Evolutionary conservation across 2,797 vertebrate species (phyloP).

Genomic region (Halcyon chelicuti): DNA sequence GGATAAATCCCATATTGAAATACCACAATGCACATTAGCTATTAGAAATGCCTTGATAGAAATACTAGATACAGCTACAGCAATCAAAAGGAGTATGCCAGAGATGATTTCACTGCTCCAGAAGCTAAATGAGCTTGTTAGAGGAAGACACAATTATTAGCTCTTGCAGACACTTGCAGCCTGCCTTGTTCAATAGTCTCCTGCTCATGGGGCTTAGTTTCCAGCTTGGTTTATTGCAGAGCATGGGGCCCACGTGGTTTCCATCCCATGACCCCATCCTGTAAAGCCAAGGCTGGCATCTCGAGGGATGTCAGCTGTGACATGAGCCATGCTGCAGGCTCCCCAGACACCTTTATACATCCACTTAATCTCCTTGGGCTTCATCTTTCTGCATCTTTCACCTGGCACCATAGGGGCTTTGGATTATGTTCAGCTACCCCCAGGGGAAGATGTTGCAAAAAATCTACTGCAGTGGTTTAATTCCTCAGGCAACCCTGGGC

Average conservation of each 20-base stretch:
- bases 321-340: accelerated
- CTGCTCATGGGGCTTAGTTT: background rate
- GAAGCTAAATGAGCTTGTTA: constrained; percentile 12
- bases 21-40: constrained; percentile 26
- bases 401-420: background rate
- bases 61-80: constrained; percentile 28
- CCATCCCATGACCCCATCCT: background rate
- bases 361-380: background rate
- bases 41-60: constrained; percentile 23
- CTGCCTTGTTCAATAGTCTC: background rate
- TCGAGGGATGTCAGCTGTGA: background rate
- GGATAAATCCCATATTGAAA: constrained; percentile 40
- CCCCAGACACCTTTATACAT: background rate
- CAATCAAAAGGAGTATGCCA: constrained; percentile 17
- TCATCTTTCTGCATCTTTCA: background rate
- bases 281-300: background rate
- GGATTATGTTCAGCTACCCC: background rate
- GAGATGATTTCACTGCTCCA: constrained; percentile 29
- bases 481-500: background rate
- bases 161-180: background rate
- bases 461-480: background rate
- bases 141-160: constrained; percentile 33
- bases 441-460: background rate
- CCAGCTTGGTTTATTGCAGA: background rate
- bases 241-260: accelerated